Evolutionary conservation across 2,797 vertebrate genomes (phyloP).

Genomic region (Xyrichtys novacula): DNA sequence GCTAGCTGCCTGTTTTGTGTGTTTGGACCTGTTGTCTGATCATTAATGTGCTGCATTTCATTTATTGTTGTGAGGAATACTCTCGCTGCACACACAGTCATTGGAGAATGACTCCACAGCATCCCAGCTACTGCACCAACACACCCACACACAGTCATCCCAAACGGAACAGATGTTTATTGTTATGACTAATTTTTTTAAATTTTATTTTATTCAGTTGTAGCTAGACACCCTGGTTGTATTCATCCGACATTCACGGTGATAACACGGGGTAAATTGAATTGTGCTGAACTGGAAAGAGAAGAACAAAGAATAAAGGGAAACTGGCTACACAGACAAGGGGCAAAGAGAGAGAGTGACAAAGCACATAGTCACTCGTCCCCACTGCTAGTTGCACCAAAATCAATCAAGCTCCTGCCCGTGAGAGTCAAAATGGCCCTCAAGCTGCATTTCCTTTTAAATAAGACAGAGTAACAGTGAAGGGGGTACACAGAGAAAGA

Average conservation of each 20-base stretch:
- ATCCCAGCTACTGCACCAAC: slow-evolving; percentile 24
- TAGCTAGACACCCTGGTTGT: slow-evolving; percentile 21
- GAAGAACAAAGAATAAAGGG: not conserved
- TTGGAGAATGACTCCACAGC: not conserved
- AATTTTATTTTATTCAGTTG: slow-evolving; percentile 27
- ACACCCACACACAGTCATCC: slow-evolving; percentile 14
- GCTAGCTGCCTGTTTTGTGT: slow-evolving; percentile 21
- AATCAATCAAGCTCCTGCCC: slow-evolving; percentile 47
- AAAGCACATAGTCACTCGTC: slow-evolving; percentile 6
- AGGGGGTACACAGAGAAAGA: slow-evolving; percentile 25
- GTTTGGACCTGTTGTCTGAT: slow-evolving; percentile 22
- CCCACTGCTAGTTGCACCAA: slow-evolving; percentile 36
- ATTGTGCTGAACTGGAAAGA: slow-evolving; percentile 12
- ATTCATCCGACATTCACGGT: slow-evolving; percentile 14
- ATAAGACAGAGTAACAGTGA: slow-evolving; percentile 45
- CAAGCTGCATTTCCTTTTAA: slow-evolving; percentile 55
- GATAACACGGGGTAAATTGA: slow-evolving; percentile 5
- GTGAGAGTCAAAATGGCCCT: slow-evolving; percentile 38
- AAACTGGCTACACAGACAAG: not conserved
- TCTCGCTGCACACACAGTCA: not conserved
- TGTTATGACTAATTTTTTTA: slow-evolving; percentile 32
- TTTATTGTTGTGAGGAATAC: not conserved
- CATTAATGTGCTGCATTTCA: not conserved
- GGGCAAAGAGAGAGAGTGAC: not conserved
- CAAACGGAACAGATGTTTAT: slow-evolving; percentile 42